A percentile compares a stretch with the other conserved stretches of the same genome.
Conservation (phyloP, 2,888 invertebrate genomes). For the Acanthoscelides obtectus region DNA sequence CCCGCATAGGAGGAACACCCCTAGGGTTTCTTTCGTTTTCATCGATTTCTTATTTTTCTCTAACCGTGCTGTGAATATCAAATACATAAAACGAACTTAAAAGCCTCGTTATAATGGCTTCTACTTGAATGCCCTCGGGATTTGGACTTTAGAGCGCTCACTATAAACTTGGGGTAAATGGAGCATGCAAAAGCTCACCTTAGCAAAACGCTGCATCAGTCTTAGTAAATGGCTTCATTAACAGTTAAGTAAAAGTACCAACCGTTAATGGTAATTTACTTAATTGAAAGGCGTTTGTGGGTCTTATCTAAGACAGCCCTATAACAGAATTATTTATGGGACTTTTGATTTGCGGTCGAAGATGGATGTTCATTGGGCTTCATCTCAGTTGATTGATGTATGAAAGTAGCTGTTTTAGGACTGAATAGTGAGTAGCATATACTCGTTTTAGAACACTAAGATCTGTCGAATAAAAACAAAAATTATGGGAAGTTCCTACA, state of each 20-base stretch:
- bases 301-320: not conserved
- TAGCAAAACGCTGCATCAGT: not conserved
- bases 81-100: not conserved
- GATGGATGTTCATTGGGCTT: not conserved
- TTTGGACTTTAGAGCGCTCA: not conserved
- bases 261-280: not conserved
- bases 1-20: not conserved
- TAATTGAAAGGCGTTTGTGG: not conserved
- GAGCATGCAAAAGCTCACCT: not conserved
- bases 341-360: not conserved
- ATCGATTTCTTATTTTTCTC: not conserved
- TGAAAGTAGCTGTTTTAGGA: too few relatives aligned
- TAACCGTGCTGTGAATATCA: not conserved
- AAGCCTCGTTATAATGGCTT: not conserved
- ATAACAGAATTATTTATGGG: not conserved
- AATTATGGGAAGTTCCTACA: too few relatives aligned
- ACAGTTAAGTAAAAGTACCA: not conserved
- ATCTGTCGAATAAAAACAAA: too few relatives aligned
- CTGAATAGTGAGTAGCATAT: too few relatives aligned
- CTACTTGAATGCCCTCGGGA: not conserved
- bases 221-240: not conserved
- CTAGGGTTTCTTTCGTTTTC: not conserved
- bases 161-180: not conserved
- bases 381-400: not conserved
- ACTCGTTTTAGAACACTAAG: too few relatives aligned